These are phyloP conservation scores for Pelusios castaneus DNA, from an alignment of 2,113 vertebrate genomes.

Conservation along the genomic window DNA sequence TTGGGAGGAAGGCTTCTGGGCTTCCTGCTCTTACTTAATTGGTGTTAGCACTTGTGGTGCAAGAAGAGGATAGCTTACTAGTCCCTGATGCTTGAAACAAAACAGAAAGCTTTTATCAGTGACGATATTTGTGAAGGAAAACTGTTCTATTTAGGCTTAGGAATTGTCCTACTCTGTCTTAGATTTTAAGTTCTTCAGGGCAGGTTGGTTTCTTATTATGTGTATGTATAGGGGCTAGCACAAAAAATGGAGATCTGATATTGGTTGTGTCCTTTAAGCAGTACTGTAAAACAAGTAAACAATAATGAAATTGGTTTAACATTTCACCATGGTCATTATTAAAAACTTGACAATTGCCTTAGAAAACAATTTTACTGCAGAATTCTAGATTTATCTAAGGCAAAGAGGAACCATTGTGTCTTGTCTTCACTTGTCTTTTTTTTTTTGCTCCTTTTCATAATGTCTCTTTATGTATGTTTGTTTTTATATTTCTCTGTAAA, in stretches of 20 bases:
- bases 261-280: neutral
- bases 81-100: constrained; percentile 39
- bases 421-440: neutral
- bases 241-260: neutral
- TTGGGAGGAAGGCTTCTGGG: neutral
- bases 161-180: constrained; percentile 14
- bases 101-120: constrained; percentile 19
- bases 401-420: neutral
- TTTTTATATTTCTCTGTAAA: neutral
- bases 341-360: neutral
- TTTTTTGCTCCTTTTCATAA: neutral
- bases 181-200: neutral
- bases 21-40: constrained; percentile 31
- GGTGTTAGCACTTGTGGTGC: constrained; percentile 43
- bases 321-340: neutral
- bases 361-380: neutral
- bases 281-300: neutral
- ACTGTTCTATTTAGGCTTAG: constrained; percentile 30
- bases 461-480: neutral
- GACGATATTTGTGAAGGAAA: constrained; percentile 49
- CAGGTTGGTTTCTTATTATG: neutral
- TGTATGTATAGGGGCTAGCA: neutral
- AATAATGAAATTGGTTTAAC: neutral
- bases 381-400: neutral
- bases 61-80: neutral